Conservation (phyloP, 2,888 invertebrate genomes). For the Leptinotarsa juncta region DNA sequence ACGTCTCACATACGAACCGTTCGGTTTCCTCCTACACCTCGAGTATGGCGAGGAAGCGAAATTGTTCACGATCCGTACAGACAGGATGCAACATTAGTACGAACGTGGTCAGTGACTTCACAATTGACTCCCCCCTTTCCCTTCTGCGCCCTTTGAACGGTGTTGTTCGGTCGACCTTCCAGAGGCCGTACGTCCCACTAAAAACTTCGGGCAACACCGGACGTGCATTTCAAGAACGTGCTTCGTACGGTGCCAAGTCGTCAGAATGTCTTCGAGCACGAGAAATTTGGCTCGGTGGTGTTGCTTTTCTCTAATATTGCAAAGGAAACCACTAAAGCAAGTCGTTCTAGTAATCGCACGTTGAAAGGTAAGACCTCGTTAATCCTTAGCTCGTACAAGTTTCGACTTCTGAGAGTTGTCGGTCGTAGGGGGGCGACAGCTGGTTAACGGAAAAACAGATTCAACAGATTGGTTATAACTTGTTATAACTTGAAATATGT, state of each 20-base stretch:
- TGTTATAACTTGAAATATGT: no score
- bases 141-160: slow-evolving; percentile 45
- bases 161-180: slow-evolving; percentile 61
- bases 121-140: slow-evolving; percentile 51
- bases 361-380: no score
- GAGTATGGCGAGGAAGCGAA: background rate
- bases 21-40: slow-evolving; percentile 4
- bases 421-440: no score
- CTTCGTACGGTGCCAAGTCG: slow-evolving; percentile 27
- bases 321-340: no score
- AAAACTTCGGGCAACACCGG: slow-evolving; percentile 53
- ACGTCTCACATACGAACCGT: background rate
- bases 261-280: background rate
- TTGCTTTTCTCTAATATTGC: no score
- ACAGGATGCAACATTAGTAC: slow-evolving; percentile 39
- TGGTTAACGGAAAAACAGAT: no score
- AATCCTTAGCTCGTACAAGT: no score
- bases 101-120: slow-evolving; percentile 56
- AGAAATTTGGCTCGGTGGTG: background rate
- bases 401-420: no score
- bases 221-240: slow-evolving; percentile 27
- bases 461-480: no score
- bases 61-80: slow-evolving; percentile 2
- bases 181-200: slow-evolving; percentile 60
- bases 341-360: no score